Evolutionary conservation across 2,113 vertebrate genomes (phyloP).

Genomic region (Dasyprocta punctata): DNA sequence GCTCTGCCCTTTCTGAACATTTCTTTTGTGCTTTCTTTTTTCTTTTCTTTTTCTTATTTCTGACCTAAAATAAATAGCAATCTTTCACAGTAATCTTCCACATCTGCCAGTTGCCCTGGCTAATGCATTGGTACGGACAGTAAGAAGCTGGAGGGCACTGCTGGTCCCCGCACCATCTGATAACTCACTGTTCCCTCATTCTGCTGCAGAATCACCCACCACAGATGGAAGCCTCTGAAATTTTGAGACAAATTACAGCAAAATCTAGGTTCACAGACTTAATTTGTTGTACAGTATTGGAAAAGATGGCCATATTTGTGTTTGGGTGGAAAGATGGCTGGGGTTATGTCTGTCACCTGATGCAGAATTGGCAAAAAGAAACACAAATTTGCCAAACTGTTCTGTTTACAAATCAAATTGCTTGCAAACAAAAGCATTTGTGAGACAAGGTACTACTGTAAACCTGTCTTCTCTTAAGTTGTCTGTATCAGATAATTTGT

Average conservation of each 20-base stretch:
- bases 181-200: not conserved
- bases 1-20: not conserved
- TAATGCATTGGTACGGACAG: not conserved
- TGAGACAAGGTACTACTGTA: not conserved
- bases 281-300: not conserved
- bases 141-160: not conserved
- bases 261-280: not conserved
- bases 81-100: no score
- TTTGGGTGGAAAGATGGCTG: not conserved
- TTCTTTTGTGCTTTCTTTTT: not conserved
- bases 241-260: not conserved
- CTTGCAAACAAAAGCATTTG: no score
- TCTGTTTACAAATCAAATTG: no score
- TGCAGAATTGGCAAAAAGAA: no score
- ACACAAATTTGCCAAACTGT: no score
- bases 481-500: not conserved
- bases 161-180: rapidly evolving
- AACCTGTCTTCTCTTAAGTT: not conserved
- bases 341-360: not conserved
- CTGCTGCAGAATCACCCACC: not conserved
- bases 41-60: not conserved
- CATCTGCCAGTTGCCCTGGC: not conserved
- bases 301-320: not conserved
- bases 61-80: not conserved
- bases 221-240: not conserved